Evolutionary conservation across 2,797 vertebrate species (phyloP).

Genomic region (Mionectes olivaceus): DNA sequence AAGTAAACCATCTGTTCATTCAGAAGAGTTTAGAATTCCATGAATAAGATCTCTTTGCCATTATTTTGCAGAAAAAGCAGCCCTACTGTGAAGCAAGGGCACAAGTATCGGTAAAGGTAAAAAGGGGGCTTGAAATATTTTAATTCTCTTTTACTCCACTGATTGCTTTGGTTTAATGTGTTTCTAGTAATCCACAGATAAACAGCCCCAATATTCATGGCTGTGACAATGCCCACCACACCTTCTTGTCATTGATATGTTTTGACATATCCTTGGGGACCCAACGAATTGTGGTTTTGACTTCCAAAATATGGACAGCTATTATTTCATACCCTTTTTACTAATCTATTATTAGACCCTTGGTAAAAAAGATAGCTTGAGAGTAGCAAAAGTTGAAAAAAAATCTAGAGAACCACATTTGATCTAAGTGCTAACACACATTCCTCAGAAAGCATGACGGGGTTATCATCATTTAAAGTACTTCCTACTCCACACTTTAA

Average conservation of each 20-base stretch:
- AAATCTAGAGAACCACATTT: not conserved
- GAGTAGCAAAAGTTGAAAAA: not conserved
- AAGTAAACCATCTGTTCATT: slow-evolving; percentile 35
- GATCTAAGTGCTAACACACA: not conserved
- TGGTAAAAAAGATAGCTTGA: not conserved
- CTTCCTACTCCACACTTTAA: not conserved
- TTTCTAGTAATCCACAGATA: not conserved
- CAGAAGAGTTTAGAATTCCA: not conserved
- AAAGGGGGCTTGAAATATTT: not conserved
- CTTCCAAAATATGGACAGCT: not conserved
- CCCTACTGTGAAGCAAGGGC: not conserved
- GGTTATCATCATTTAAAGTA: not conserved
- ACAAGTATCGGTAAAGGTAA: not conserved
- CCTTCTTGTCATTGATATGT: not conserved
- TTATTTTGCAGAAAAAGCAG: not conserved
- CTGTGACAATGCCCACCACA: not conserved
- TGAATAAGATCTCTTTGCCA: not conserved
- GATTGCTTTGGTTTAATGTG: not conserved
- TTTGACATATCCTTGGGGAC: not conserved
- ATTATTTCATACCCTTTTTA: not conserved
- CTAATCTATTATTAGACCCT: not conserved
- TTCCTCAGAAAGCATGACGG: not conserved
- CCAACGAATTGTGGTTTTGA: not conserved
- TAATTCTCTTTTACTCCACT: not conserved
- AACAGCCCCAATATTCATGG: not conserved